Evolutionary conservation across 2,888 invertebrate species (phyloP).

Genomic region (Eupithecia inturbata): DNA sequence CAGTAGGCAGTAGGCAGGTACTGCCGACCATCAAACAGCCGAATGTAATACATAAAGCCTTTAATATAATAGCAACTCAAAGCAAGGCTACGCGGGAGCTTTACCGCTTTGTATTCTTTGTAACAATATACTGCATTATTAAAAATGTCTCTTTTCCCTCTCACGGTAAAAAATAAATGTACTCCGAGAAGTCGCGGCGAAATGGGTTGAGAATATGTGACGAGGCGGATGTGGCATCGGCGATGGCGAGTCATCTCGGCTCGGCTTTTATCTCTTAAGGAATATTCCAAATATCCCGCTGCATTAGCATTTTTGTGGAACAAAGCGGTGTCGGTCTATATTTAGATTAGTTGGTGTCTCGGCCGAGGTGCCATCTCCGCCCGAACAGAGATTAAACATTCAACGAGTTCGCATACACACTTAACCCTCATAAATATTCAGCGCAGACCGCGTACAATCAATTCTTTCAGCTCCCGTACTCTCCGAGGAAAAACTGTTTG

Average conservation of each 20-base stretch:
- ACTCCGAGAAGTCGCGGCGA: conserved; percentile 54
- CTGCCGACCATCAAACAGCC: conserved; percentile 56
- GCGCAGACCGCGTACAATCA: conserved; percentile 78
- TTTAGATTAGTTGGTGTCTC: conserved; percentile 36
- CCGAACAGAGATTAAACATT: conserved; percentile 82
- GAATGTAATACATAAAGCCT: conserved; percentile 62
- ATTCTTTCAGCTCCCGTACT: conserved; percentile 71
- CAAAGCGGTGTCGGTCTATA: conserved; percentile 34
- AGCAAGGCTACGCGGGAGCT: conserved; percentile 57
- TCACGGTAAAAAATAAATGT: conserved; percentile 69
- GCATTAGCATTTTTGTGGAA: conserved; percentile 49
- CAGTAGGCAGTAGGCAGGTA: background rate
- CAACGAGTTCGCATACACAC: conserved; percentile 82
- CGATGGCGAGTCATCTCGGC: conserved; percentile 53
- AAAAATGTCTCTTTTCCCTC: conserved; percentile 67
- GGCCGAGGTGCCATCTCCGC: conserved; percentile 44
- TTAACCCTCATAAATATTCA: conserved; percentile 83
- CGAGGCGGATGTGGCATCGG: conserved; percentile 59
- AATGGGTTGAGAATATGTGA: conserved; percentile 64
- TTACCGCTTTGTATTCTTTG: conserved; percentile 74
- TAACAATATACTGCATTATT: conserved; percentile 78
- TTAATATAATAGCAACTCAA: conserved; percentile 62
- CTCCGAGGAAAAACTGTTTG: conserved; percentile 75
- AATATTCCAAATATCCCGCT: conserved; percentile 46
- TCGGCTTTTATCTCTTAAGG: conserved; percentile 58